Evolutionary conservation across 2,797 vertebrate species (phyloP).

Genomic region (Cossypha niveicapilla): DNA sequence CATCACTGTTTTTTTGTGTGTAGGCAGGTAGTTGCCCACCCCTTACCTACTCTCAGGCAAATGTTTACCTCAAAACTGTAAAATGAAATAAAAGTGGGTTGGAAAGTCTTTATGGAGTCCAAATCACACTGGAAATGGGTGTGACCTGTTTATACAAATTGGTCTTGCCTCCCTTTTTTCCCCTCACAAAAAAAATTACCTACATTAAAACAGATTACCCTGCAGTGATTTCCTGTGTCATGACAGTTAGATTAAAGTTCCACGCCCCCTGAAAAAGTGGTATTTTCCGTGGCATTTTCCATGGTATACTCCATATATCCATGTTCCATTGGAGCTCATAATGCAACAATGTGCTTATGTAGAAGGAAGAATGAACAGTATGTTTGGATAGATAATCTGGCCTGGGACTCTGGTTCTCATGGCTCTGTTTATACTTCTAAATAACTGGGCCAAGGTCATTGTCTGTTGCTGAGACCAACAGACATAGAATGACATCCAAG

Average conservation of each 20-base stretch:
- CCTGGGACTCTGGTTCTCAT: neutral
- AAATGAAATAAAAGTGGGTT: neutral
- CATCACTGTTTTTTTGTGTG: neutral
- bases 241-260: neutral
- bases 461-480: neutral
- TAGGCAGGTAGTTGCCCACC: neutral
- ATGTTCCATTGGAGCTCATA: neutral
- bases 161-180: neutral
- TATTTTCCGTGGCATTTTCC: neutral
- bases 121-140: neutral
- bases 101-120: neutral
- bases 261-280: rapidly evolving
- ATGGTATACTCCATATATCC: neutral
- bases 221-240: neutral
- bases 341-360: rapidly evolving
- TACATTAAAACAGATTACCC: neutral
- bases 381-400: neutral
- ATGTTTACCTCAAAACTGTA: neutral
- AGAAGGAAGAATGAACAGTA: neutral
- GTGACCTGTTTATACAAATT: neutral
- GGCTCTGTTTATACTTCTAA: neutral
- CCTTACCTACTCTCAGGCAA: neutral
- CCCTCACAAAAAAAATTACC: neutral
- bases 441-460: neutral
- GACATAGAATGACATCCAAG: neutral